Percentiles rank a stretch among this genome's conserved stretches.
These are phyloP conservation scores for Petroica traversi DNA, from an alignment of 2,113 vertebrate species.

Conservation along the genomic window DNA sequence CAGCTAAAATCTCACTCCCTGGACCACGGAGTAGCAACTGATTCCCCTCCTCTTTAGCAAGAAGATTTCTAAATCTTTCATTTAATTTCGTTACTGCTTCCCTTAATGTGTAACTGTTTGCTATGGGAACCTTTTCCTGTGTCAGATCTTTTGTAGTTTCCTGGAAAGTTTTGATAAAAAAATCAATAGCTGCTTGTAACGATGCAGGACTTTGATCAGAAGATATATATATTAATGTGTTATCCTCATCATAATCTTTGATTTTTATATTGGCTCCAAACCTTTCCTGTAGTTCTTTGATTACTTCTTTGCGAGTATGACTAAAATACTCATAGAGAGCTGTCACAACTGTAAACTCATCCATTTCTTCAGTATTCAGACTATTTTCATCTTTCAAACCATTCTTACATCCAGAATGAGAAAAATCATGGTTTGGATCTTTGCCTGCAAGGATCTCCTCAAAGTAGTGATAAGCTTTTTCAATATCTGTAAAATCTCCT, in stretches of 20 bases:
- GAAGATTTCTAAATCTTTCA: slow-evolving; percentile 18
- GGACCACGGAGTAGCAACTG: slow-evolving; percentile 60
- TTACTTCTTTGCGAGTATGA: not conserved
- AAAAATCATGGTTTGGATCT: not conserved
- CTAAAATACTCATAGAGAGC: slow-evolving; percentile 67
- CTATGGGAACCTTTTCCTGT: not conserved
- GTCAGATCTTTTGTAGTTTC: not conserved
- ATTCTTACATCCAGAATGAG: not conserved
- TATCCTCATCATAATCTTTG: not conserved
- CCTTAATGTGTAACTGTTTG: not conserved
- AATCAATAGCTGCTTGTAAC: not conserved
- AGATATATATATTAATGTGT: not conserved
- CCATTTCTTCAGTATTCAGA: not conserved
- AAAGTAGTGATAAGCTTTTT: slow-evolving; percentile 64
- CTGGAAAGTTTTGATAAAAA: slow-evolving; percentile 55
- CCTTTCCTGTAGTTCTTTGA: not conserved
- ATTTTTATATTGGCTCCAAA: not conserved
- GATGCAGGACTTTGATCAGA: not conserved
- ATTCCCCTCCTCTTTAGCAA: slow-evolving; percentile 24
- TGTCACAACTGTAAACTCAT: not conserved
- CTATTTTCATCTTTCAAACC: not conserved
- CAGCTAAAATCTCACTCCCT: slow-evolving; percentile 23
- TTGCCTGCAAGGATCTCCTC: slow-evolving; percentile 26
- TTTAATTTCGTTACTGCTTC: slow-evolving; percentile 14
- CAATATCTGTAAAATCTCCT: slow-evolving; percentile 70